Evolutionary conservation across 92 coral and sea anemone genomes (phyloP).

Genomic region (Paramuricea clavata): DNA sequence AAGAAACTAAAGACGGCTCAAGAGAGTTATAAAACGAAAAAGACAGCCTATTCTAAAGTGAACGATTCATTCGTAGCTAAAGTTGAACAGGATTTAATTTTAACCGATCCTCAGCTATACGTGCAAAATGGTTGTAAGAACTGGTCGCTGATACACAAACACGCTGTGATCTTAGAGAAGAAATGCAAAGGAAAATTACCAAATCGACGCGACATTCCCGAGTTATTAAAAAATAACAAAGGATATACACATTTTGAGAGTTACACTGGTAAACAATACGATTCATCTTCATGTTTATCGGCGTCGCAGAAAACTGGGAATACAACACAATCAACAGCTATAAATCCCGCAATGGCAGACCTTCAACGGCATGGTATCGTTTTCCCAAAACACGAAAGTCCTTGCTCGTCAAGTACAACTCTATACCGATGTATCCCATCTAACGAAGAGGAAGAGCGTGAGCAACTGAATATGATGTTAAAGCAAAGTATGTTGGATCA

Average conservation of each 20-base stretch:
- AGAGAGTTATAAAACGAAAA: slow-evolving; percentile 41
- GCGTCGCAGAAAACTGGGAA: not conserved
- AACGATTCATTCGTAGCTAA: slow-evolving; percentile 40
- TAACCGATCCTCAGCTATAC: slow-evolving; percentile 45
- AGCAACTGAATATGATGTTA: slow-evolving; percentile 20
- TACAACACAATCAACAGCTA: slow-evolving; percentile 1
- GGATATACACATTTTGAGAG: not conserved
- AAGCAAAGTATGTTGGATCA: slow-evolving; percentile 25
- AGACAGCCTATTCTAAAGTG: slow-evolving; percentile 41
- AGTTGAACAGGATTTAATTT: slow-evolving; percentile 50
- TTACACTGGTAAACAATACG: not conserved
- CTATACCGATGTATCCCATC: slow-evolving; percentile 27
- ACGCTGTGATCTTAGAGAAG: slow-evolving; percentile 54
- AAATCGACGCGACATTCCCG: not conserved
- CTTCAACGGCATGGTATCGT: slow-evolving; percentile 10
- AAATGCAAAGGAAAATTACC: slow-evolving; percentile 53
- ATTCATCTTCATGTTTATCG: not conserved
- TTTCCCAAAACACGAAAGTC: not conserved
- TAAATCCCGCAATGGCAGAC: slow-evolving; percentile 1
- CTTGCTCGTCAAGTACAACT: not conserved
- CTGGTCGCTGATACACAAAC: slow-evolving; percentile 62
- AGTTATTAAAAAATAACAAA: not conserved
- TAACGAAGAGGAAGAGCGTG: slow-evolving; percentile 5
- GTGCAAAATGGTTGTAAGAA: slow-evolving; percentile 58
- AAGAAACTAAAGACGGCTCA: slow-evolving; percentile 28